phyloP scores from a whole-genome alignment of 2,113 vertebrate genomes.

The Plectropomus leopardus region DNA sequence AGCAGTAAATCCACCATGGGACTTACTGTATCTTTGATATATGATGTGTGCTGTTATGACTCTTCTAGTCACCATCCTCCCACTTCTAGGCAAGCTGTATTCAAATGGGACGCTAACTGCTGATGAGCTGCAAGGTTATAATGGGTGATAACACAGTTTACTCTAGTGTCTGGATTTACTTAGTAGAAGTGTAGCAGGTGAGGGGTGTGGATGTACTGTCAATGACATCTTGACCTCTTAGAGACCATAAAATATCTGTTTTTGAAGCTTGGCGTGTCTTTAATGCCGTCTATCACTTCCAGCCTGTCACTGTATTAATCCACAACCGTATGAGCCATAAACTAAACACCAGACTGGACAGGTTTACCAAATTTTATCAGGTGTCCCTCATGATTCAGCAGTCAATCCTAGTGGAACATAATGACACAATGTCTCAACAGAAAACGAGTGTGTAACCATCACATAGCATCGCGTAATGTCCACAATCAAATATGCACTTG shows the following conservation, averaged over 20 bases:
- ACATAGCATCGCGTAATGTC: too few species aligned
- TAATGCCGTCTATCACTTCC: too few species aligned
- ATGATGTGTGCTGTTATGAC: constrained; percentile 10
- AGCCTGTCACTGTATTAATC: background rate
- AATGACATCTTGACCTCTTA: background rate
- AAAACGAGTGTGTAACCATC: too few species aligned
- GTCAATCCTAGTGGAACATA: too few species aligned
- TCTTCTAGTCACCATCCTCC: background rate
- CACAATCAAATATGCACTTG: too few species aligned
- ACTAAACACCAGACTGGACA: too few species aligned
- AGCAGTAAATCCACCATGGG: constrained; percentile 16
- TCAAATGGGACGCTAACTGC: constrained; percentile 18
- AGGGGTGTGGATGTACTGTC: constrained; percentile 17
- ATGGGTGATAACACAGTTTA: constrained; percentile 12
- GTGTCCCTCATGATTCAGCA: too few species aligned
- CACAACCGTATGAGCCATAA: background rate
- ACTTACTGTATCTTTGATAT: constrained; percentile 3
- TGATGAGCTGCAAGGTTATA: constrained; percentile 19
- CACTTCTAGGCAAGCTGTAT: constrained; percentile 17
- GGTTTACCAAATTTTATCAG: too few species aligned
- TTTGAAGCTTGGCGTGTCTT: too few species aligned
- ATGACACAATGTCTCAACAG: too few species aligned
- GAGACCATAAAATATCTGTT: background rate
- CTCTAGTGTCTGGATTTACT: constrained; percentile 28
- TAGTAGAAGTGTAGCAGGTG: constrained; percentile 23